Base-by-base conservation (phyloP, 2,797 vertebrate genomes). In the Fundulus diaphanus region DNA sequence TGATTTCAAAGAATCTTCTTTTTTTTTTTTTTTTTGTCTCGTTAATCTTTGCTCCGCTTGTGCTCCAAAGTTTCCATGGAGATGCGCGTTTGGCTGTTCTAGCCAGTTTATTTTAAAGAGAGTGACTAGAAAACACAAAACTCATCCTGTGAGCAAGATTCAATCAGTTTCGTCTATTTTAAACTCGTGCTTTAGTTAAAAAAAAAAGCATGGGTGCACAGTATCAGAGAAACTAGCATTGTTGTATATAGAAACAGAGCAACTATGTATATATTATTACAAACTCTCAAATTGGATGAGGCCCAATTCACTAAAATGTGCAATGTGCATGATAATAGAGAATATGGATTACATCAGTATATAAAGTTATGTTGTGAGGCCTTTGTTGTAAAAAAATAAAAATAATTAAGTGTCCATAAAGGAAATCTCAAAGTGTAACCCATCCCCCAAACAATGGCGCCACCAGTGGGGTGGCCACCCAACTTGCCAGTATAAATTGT, bases 41-140 rank as follows among this genome's bases (percentile, higher is more conserved):
- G 3, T 31, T 70, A 29, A 76, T 82, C 67, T 68, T 81, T 82
- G 18, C 18, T 35, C 0, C n/a, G 2, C 3, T 76, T 11, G 1
- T 8, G 48, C 57, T 24, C 75, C 59, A 2, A 80, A 18, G 79
- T 88, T 85, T 85, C 88, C 83, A 89, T 90, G 85, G 80, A 1
- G 22, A 74, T 2, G 24, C 6, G 12, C n/a, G 29, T 76, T 63
- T 52, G 27, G 65, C 7, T 37, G 1, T 73, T 12, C 74, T 59
- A 22, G 22, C n/a, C 61, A 24, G 6, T 49, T 59, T 15, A 61
- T 57, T 73, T 66, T 79, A 78, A 35, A 75, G 56, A 59, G 31
- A 18, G 46, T 68, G 68, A 78, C 61, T 73, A 54, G 40, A 54
- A 46, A 70, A 72, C 46, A 57, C 24, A 48, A 66, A 1, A 1